phyloP scores from a whole-genome alignment of 2,888 invertebrate species.

The Stenchaetothrips biformis region DNA sequence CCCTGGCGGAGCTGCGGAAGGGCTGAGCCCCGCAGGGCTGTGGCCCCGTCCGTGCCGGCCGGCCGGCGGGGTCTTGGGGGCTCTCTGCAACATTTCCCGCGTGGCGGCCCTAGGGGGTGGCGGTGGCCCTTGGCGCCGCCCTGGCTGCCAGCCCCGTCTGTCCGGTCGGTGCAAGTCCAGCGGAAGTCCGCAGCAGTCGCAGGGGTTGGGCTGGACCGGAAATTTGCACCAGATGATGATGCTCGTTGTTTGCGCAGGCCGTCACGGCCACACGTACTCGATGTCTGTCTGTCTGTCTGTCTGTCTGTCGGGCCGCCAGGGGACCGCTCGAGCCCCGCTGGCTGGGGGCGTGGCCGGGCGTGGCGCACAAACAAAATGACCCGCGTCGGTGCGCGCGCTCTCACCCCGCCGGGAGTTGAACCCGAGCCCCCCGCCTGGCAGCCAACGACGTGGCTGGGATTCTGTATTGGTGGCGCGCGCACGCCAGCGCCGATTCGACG shows the following conservation, averaged over 20 bases:
- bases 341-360: too few relatives aligned
- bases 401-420: too few relatives aligned
- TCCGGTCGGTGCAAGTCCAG: background rate
- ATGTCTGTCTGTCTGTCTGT: too few relatives aligned
- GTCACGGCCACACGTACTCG: background rate
- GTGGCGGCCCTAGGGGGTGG: background rate
- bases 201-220: background rate
- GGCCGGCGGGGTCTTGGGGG: background rate
- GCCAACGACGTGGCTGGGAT: too few relatives aligned
- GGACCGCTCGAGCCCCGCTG: too few relatives aligned
- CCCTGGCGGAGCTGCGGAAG: too few relatives aligned
- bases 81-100: conserved; percentile 18
- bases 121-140: background rate
- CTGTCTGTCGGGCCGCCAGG: too few relatives aligned
- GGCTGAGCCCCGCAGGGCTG: background rate
- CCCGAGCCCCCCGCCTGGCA: too few relatives aligned
- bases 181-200: background rate
- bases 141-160: background rate
- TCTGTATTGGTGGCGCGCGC: too few relatives aligned
- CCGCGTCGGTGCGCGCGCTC: too few relatives aligned
- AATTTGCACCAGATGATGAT: conserved; percentile 19
- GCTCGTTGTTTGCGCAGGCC: background rate
- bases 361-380: too few relatives aligned
- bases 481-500: too few relatives aligned
- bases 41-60: background rate